Base-by-base conservation (phyloP, 2,113 vertebrate species). In the Urocolius indicus region DNA sequence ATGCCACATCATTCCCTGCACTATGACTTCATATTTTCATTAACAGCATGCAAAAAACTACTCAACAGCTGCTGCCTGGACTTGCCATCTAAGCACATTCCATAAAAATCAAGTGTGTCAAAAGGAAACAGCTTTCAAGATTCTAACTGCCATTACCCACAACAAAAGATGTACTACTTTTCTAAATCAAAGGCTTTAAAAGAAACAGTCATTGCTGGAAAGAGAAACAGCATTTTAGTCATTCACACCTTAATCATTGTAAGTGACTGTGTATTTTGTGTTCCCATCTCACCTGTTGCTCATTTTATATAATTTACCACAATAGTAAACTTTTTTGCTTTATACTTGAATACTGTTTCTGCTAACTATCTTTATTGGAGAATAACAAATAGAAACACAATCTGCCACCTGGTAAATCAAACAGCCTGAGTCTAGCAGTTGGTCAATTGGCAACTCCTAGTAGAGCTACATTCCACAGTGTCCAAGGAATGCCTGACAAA, bases 341-440 rank as follows among this genome's bases (percentile, higher is more conserved):
- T 49, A 75, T 9, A 89, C 14, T 0, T 81, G 46, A 94, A 92
- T 27, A 54, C 17, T 38, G 23, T 83, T 89, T 61, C 77, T 34
- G 19, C 43, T 69, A 76, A 32, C 79, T 87, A 69, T 61, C 75
- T 81, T 62, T 26, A 92, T 22, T 10, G 12, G 12, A 65, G n/a
- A 94, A 73, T 13, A 92, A 77, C 54, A 83, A 59, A 85, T 19
- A 93, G 19, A 24, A 92, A 81, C 29, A 84, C n/a, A 63, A 76
- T 93, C 62, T 85, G n/a, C 13, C 94, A 95, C 76, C 65, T 84
- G 61, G 90, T 96, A 94, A 96, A 96, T 90, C 75, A 90, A 91
- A 73, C 9, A 72, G 43, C 26, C 62, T 63, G 24, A 78, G 61
- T 12, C 57, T 75, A 9, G 57, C 96, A 94, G 48, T 41, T 26